phyloP scores from a whole-genome alignment of 1,140 invertebrate species.

The Aphelenchoides fujianensis region DNA sequence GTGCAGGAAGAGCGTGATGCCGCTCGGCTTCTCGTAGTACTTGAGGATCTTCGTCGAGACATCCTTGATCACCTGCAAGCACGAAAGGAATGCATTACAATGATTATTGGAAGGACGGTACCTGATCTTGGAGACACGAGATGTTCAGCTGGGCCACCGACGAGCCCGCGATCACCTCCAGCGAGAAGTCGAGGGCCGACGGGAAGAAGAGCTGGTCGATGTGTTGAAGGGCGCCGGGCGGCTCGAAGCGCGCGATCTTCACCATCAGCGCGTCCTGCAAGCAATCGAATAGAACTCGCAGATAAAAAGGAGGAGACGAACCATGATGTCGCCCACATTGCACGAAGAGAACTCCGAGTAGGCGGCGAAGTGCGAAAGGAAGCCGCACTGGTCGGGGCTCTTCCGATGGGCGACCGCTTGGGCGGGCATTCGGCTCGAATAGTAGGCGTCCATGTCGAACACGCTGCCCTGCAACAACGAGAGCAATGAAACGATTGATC shows the following conservation, averaged over 20 bases:
- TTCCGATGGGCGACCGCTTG: not conserved
- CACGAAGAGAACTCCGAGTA: too few relatives aligned
- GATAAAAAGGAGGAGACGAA: too few relatives aligned
- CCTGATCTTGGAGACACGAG: constrained; percentile 16
- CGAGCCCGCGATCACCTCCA: not conserved
- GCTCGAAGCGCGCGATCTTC: not conserved
- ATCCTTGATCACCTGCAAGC: constrained; percentile 2
- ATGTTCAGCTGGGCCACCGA: not conserved
- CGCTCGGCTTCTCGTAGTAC: not conserved
- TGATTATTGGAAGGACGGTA: too few relatives aligned
- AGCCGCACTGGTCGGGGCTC: constrained; percentile 5
- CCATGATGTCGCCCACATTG: too few relatives aligned
- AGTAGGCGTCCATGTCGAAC: constrained; percentile 18
- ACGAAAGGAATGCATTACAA: not conserved
- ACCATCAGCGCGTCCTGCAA: not conserved
- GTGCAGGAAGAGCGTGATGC: not conserved
- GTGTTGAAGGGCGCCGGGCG: not conserved
- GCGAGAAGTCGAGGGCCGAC: constrained; percentile 15
- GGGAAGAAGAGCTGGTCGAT: constrained; percentile 22
- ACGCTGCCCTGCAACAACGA: constrained; percentile 7
- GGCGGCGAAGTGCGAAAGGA: constrained; percentile 9
- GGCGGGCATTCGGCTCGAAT: constrained; percentile 14
- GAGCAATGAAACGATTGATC: not conserved
- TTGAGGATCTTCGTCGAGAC: not conserved
- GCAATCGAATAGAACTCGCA: too few relatives aligned